Evolutionary conservation across 2,888 invertebrate genomes (phyloP), one percentile per base, ranked within the genome.

Genomic region (Lissocephala sabroskyi): DNA sequence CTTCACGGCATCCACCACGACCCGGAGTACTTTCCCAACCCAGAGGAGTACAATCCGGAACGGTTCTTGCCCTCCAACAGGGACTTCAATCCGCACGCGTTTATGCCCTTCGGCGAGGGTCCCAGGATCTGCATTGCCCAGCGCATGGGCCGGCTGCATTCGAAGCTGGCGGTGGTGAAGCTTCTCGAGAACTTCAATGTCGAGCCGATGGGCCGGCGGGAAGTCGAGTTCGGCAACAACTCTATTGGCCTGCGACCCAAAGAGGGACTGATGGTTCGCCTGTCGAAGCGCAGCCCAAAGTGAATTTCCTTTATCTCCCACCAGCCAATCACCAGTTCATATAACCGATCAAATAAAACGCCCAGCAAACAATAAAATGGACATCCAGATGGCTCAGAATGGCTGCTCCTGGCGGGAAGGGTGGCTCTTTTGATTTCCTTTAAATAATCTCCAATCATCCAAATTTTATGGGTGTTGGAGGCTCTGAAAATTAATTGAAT

Each of bases 101-200:
- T 79, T 40, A 64, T 84, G 57, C 85, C 85, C 0, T 85, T 85
- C 39, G 85, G 85, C 2, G 82, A 81, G 19, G 85, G 85, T 6
- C 85, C 85, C 1, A 66, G 85, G 7, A 76, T 76, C 3, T 85
- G 85, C 52, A 82, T 85, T 46, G 85, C 76, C 16, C 71, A 77
- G 51, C 59, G 80, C 17, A 73, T 82, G 75, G 82, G 83, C 3
- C 71, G 68, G 18, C 40, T 81, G 0, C 75, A 74, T n/a, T 56
- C 65, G 0, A 82, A 82, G 42, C 49, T 79, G 26, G 82, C 65
- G 1, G 39, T 83, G 4, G 66, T 73, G 2, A 73, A 75, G 42
- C 33, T 83, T 2, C 46, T 83, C 0, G 57, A 55, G 3, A 52
- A 78, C 30, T 84, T 71, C 29, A 62, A 78, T 10, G 56, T 82